phyloP scores from a whole-genome alignment of 2,888 invertebrate genomes.

The Nomada ferruginata region DNA sequence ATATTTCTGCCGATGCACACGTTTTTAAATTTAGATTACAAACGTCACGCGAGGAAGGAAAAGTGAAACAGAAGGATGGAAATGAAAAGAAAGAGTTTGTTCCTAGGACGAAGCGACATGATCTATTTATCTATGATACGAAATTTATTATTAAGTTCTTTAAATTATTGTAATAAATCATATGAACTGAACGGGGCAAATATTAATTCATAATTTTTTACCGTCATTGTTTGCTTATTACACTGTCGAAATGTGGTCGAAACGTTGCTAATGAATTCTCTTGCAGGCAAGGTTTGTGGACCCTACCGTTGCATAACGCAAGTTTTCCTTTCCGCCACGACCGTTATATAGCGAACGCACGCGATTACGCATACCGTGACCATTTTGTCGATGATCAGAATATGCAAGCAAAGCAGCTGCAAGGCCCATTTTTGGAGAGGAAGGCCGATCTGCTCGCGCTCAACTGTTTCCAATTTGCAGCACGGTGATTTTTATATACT shows the following conservation, averaged over 20 bases:
- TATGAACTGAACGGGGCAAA: constrained; percentile 28
- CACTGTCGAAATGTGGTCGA: no score
- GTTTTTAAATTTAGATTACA: constrained; percentile 23
- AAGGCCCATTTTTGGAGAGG: constrained; percentile 61
- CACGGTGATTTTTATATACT: background rate
- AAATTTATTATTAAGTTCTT: constrained; percentile 47
- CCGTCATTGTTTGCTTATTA: no score
- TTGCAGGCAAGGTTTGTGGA: background rate
- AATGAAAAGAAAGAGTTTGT: constrained; percentile 6
- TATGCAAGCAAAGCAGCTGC: background rate
- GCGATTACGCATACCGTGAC: constrained; percentile 8
- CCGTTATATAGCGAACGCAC: background rate
- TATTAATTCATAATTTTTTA: constrained; percentile 6
- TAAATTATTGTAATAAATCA: constrained; percentile 56
- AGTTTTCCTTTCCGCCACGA: background rate
- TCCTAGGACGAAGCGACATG: constrained; percentile 20
- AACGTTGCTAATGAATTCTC: background rate
- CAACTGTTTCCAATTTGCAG: background rate
- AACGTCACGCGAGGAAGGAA: background rate
- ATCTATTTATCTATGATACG: constrained; percentile 37
- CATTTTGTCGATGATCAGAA: constrained; percentile 27
- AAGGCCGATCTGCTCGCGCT: constrained; percentile 36
- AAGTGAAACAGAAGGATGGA: no score
- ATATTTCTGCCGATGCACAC: constrained; percentile 13
- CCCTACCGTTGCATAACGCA: background rate